Evolutionary conservation across 2,797 vertebrate genomes (phyloP), one percentile per base, ranked within the genome.

Genomic region (Chaetodon trifasciatus): DNA sequence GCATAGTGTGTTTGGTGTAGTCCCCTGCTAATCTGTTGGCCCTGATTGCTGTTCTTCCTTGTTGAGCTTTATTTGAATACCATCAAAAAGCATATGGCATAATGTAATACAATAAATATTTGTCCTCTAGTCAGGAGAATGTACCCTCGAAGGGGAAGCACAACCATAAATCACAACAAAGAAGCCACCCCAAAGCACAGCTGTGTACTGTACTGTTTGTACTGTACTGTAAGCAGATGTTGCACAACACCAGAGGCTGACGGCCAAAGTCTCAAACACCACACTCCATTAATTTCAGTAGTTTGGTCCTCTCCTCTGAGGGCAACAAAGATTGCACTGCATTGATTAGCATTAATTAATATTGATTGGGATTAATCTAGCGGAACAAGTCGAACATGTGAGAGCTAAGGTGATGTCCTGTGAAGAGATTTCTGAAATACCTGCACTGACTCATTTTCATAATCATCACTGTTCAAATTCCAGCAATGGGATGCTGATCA

Each of bases 261-360:
- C 56, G 71, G 58, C 74, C 73, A 71, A 83, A 79, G 71, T 86
- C 81, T 77, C 69, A 73, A 86, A 87, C 77, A 81, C 37, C 70
- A 49, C 81, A 90, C 85, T 91, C 88, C 77, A 91, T 93, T 93
- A 86, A 91, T 90, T 86, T 93, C 75, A 87, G 93, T 89, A 91
- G 78, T 86, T 86, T 78, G 74, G 70, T 81, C 66, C 40, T 78
- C 72, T 90, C 76, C 77, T 76, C 76, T 53, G 23, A 77, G 80
- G 80, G 71, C 46, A 72, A 44, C 73, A 76, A 86, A 82, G 83
- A 89, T 89, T 88, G 77, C 69, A 81, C 58, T 56, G 76, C 79
- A 93, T 93, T 79, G 89, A 94, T 93, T 86, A 78, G 74, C 88
- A 91, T 91, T 92, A 94, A 95, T 93, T 92, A 92, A 88, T 90